These are phyloP conservation scores for Ciconia boyciana DNA, from an alignment of 2,113 vertebrate species.

Conservation along the genomic window DNA sequence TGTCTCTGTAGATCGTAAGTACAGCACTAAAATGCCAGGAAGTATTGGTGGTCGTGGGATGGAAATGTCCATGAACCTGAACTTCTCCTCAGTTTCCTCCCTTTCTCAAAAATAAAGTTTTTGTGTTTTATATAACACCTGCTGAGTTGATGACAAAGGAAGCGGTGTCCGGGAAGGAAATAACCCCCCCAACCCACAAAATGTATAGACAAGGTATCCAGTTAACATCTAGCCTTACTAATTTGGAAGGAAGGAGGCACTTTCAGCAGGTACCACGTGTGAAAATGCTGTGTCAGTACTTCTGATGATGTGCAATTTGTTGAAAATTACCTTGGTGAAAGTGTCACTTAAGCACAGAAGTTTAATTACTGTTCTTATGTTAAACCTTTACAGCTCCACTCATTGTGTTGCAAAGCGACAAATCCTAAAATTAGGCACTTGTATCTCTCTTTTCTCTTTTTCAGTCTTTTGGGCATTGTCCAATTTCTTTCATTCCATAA, in stretches of 20 bases:
- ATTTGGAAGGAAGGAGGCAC: background rate
- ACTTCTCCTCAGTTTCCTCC: background rate
- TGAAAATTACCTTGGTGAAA: constrained; percentile 24
- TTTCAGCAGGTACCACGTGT: background rate
- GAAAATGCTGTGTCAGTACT: background rate
- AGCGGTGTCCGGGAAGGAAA: background rate
- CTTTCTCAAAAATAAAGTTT: background rate
- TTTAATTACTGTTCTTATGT: constrained; percentile 35
- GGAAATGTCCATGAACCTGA: background rate
- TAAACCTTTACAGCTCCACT: constrained; percentile 1
- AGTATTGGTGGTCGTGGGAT: background rate
- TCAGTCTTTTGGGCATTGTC: constrained; percentile 25
- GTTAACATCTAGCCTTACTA: background rate
- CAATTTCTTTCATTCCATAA: constrained; percentile 35
- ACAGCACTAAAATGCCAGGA: background rate
- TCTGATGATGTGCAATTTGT: constrained; percentile 13
- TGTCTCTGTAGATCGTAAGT: background rate
- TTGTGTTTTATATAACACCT: background rate
- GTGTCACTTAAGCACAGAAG: background rate
- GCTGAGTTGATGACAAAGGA: background rate
- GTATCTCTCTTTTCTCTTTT: constrained; percentile 23
- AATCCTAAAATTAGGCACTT: constrained; percentile 39
- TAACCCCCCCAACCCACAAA: background rate
- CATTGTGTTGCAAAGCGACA: background rate
- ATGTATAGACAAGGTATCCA: background rate